Evolutionary conservation across 2,888 invertebrate genomes (phyloP).

Genomic region (Andrena flavipes): DNA sequence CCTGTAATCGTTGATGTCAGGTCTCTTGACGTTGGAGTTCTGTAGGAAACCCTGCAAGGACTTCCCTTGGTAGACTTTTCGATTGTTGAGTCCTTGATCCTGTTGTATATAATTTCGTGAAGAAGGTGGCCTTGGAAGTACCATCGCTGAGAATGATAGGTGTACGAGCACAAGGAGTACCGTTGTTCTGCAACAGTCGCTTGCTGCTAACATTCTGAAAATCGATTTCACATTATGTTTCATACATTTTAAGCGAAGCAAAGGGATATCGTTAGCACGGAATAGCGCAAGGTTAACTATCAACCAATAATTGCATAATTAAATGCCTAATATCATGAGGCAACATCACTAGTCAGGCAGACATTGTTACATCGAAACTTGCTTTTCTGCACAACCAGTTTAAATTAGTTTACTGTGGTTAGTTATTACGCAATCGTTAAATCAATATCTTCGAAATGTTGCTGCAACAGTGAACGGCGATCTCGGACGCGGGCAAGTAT

Average conservation of each 20-base stretch:
- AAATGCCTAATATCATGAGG: no score
- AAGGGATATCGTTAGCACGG: no score
- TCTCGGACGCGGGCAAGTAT: no score
- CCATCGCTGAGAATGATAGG: slow-evolving; percentile 76
- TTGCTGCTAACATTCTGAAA: slow-evolving; percentile 73
- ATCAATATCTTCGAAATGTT: no score
- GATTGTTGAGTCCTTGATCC: slow-evolving; percentile 64
- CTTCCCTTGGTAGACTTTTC: slow-evolving; percentile 71
- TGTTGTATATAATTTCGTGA: slow-evolving; percentile 77
- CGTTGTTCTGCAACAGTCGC: slow-evolving; percentile 60
- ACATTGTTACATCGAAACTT: no score
- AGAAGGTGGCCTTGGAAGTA: slow-evolving; percentile 81
- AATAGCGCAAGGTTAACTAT: no score
- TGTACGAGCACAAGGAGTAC: slow-evolving; percentile 69
- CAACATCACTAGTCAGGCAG: no score
- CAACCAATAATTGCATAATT: no score
- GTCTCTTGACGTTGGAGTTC: slow-evolving; percentile 79
- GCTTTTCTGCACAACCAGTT: no score
- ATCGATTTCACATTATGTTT: not conserved
- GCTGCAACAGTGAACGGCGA: no score
- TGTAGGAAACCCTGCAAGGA: slow-evolving; percentile 70
- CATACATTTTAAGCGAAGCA: not conserved
- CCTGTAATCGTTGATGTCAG: slow-evolving; percentile 79
- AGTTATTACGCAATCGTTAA: no score
- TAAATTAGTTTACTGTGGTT: no score